Conservation (phyloP, 2,113 vertebrate genomes). For the Petrocephalus zakoni region DNA sequence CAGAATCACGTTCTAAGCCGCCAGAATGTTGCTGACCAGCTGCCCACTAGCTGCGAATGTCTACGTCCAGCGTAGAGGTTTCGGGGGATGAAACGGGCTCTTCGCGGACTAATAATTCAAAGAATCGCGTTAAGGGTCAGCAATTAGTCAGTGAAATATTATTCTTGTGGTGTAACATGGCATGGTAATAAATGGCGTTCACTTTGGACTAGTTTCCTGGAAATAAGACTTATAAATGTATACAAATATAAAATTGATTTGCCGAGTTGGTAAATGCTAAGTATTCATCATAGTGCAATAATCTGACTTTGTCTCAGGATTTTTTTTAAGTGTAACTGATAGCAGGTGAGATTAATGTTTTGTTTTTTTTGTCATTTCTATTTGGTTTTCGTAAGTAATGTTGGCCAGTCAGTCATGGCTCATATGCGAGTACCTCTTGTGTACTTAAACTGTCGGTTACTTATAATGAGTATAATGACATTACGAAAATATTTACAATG, state of each 20-base stretch:
- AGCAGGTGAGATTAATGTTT: background rate
- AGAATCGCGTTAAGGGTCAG: background rate
- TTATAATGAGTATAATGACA: too few relatives aligned
- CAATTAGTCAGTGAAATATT: background rate
- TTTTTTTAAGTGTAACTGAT: background rate
- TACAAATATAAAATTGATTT: background rate
- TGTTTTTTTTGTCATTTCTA: background rate
- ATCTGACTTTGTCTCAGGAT: background rate
- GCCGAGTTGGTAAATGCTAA: background rate
- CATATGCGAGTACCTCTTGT: too few relatives aligned
- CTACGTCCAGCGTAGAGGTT: background rate
- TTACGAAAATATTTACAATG: too few relatives aligned
- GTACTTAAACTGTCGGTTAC: too few relatives aligned
- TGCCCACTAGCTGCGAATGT: background rate
- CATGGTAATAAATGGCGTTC: background rate
- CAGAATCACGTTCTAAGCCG: background rate
- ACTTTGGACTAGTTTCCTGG: background rate
- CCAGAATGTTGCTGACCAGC: background rate
- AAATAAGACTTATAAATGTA: background rate
- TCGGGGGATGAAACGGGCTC: background rate
- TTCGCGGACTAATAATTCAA: background rate
- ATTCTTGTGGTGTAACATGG: background rate
- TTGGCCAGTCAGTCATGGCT: background rate
- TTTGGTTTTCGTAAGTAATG: background rate
- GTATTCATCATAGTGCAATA: background rate